Evolutionary conservation across 2,113 vertebrate genomes (phyloP).

Genomic region (Stegastes partitus): DNA sequence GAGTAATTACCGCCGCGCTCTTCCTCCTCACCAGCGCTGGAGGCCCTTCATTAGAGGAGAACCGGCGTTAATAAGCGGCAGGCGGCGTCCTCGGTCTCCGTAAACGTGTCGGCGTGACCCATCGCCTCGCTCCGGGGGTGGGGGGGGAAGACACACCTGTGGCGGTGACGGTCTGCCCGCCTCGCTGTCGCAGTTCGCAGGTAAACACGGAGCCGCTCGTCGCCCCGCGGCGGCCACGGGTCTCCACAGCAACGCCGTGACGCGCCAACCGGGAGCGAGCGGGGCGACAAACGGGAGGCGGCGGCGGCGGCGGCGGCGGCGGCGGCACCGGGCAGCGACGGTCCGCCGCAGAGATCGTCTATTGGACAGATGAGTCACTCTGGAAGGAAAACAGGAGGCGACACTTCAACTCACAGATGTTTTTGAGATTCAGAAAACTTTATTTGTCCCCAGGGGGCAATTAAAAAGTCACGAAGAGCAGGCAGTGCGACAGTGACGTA

Average conservation of each 20-base stretch:
- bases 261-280: slow-evolving; percentile 68
- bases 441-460: too few relatives aligned
- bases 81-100: slow-evolving; percentile 38
- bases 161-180: slow-evolving; percentile 33
- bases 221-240: slow-evolving; percentile 64
- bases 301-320: slow-evolving; percentile 30
- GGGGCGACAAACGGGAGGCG: slow-evolving; percentile 55
- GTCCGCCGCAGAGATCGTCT: slow-evolving; percentile 64
- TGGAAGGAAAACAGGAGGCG: background rate
- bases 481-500: too few relatives aligned
- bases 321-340: slow-evolving; percentile 12
- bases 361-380: background rate
- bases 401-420: too few relatives aligned
- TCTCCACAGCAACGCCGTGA: slow-evolving; percentile 81
- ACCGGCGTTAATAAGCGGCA: slow-evolving; percentile 42
- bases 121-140: background rate
- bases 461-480: too few relatives aligned
- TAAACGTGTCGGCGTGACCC: slow-evolving; percentile 8
- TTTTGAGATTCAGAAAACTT: too few relatives aligned
- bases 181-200: slow-evolving; percentile 45
- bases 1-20: slow-evolving; percentile 68
- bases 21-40: slow-evolving; percentile 58
- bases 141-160: slow-evolving; percentile 47
- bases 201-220: slow-evolving; percentile 65
- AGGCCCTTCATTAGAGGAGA: slow-evolving; percentile 65